Conservation (phyloP, 1,140 invertebrate genomes). For the Araneus ventricosus region DNA sequence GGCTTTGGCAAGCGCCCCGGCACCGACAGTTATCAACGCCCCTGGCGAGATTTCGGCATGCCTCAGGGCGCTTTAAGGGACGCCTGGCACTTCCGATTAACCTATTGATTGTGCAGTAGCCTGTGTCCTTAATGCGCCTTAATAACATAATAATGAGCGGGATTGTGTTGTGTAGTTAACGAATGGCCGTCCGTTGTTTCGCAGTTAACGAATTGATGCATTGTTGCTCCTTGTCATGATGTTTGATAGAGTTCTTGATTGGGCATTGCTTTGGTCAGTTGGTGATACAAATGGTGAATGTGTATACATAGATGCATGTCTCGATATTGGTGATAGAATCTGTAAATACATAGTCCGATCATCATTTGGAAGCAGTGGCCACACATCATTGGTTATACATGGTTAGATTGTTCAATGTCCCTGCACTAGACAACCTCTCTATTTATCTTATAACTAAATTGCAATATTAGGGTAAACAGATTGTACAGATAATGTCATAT, state of each 20-base stretch:
- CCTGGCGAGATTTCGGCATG: constrained; percentile 31
- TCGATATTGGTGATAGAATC: not conserved
- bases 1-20: not conserved
- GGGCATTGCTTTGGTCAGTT: not conserved
- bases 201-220: constrained; percentile 7
- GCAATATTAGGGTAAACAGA: too few relatives aligned
- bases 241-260: constrained; percentile 18
- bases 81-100: constrained; percentile 32
- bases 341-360: not conserved
- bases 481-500: too few relatives aligned
- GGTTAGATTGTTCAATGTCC: not conserved
- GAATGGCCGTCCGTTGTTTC: not conserved
- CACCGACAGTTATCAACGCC: constrained; percentile 24
- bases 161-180: constrained; percentile 30
- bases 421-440: not conserved
- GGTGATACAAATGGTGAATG: not conserved
- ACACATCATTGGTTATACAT: not conserved
- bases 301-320: not conserved
- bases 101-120: constrained; percentile 20
- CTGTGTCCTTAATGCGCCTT: constrained; percentile 13
- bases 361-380: not conserved
- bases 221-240: not conserved
- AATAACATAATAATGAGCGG: constrained; percentile 37
- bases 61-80: constrained; percentile 17
- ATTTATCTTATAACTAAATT: not conserved